Evolutionary conservation across 2,888 invertebrate genomes (phyloP), one percentile per base, ranked within the genome.

Genomic region (Lasioglossum zephyrum): DNA sequence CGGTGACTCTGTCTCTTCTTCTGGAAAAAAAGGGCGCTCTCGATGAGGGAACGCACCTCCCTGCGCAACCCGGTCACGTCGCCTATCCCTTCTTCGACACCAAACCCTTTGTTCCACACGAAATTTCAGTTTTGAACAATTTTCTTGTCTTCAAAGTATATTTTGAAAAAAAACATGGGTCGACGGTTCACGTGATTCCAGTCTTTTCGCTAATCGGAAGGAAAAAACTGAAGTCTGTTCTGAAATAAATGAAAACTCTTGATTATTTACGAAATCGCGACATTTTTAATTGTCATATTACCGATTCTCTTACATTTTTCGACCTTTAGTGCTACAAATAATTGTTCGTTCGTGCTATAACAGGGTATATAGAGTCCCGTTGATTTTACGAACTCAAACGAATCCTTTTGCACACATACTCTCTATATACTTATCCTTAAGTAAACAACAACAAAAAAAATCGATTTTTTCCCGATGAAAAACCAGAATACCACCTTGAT

Each of bases 1-100:
- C 39, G n/a, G 70, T 70, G 63, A 63, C 80, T 79, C 73, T 78
- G 72, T 77, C 22, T 69, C 73, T 81, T n/a, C 57, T 69, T 36
- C 57, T 22, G 13, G 44, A 66, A 80, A 78, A 74, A 81, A 57
- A 60, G 44, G 39, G 66, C 16, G 39, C 41, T 47, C 18, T 31
- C 63, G 77, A 70, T 73, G 76, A 80, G 80, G 53, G 72, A 70
- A 57, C 69, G 60, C 72, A 76, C 36, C 75, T 73, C 26, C 36
- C 72, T 26, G 41, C 72, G 53, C 70, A 11, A 70, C 36, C 31
- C 75, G 63, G 44, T 44, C 22, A 4, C 31, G 36, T 74, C 8
- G 44, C 22, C 72, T 39, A 39, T 72, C 49, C 39, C 49, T 49
- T n/a, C 57, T 8, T 26, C 3, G 26, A 36, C n/a, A 39, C n/a